These are phyloP conservation scores for Nephrotoma flavescens DNA, from an alignment of 2,888 invertebrate genomes.

Conservation along the genomic window DNA sequence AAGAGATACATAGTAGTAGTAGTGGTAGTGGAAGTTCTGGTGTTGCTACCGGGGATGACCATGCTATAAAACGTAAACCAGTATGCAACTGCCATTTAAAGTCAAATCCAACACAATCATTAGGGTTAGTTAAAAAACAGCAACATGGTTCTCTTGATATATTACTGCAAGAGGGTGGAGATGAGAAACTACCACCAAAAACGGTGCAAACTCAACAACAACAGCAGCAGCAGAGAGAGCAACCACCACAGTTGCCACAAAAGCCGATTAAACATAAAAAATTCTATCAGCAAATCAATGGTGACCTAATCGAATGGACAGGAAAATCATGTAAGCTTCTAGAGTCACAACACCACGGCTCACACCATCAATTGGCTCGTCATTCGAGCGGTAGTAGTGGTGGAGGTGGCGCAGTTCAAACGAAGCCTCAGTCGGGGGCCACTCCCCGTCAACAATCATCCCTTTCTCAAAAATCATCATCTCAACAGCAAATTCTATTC, in stretches of 20 bases:
- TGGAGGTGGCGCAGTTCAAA: neutral
- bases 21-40: conserved; percentile 23
- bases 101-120: conserved; percentile 13
- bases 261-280: conserved; percentile 22
- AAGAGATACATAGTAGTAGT: conserved; percentile 29
- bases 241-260: conserved; percentile 12
- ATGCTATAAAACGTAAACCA: neutral
- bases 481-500: conserved; percentile 13
- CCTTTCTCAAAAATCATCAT: conserved; percentile 13
- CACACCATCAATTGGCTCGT: conserved; percentile 1
- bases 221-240: conserved; percentile 11
- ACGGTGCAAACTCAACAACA: conserved; percentile 16
- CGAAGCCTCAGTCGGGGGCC: neutral
- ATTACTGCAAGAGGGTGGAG: conserved; percentile 21
- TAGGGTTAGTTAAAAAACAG: conserved; percentile 15
- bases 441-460: conserved; percentile 13
- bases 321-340: conserved; percentile 11
- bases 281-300: conserved; percentile 32
- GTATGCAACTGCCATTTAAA: conserved; percentile 26
- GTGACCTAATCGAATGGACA: conserved; percentile 31
- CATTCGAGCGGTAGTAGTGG: neutral
- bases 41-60: conserved; percentile 21
- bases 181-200: neutral
- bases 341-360: neutral
- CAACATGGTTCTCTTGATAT: conserved; percentile 29